Conservation (phyloP, 1,140 invertebrate species). For the Drosophila pandora region DNA sequence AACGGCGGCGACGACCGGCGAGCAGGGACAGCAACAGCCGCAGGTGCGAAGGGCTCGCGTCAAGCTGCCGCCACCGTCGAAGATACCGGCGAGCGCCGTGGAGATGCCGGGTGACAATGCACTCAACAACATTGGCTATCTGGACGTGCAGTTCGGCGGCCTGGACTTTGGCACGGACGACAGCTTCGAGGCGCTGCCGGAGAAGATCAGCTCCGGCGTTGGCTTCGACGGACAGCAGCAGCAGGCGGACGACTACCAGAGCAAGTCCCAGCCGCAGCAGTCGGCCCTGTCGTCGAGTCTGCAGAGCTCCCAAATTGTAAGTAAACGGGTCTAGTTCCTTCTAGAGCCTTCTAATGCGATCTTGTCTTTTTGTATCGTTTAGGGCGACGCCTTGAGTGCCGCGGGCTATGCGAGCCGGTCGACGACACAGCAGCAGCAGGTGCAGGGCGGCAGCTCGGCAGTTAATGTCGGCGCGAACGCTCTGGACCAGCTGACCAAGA, state of each 20-base stretch:
- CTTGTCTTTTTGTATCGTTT: background rate
- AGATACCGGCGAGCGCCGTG: conserved; percentile 96
- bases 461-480: conserved; percentile 49
- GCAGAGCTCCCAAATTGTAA: conserved; percentile 79
- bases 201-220: conserved; percentile 84
- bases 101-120: conserved; percentile 96
- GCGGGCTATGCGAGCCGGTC: conserved; percentile 66
- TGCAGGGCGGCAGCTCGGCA: conserved; percentile 44
- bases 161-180: conserved; percentile 91
- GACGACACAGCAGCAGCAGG: conserved; percentile 52
- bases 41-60: conserved; percentile 88
- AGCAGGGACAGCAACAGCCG: conserved; percentile 85
- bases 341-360: too few relatives aligned
- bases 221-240: conserved; percentile 71
- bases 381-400: conserved; percentile 72
- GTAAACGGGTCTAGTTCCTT: background rate
- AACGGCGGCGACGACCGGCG: conserved; percentile 37
- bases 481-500: conserved; percentile 79
- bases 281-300: conserved; percentile 67
- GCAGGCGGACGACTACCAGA: conserved; percentile 75
- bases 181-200: conserved; percentile 85
- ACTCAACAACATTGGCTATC: conserved; percentile 88
- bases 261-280: conserved; percentile 74
- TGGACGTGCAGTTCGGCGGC: conserved; percentile 97
- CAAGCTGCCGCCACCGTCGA: conserved; percentile 95